Evolutionary conservation across 2,888 invertebrate genomes (phyloP).

Genomic region (Rosalia funebris): DNA sequence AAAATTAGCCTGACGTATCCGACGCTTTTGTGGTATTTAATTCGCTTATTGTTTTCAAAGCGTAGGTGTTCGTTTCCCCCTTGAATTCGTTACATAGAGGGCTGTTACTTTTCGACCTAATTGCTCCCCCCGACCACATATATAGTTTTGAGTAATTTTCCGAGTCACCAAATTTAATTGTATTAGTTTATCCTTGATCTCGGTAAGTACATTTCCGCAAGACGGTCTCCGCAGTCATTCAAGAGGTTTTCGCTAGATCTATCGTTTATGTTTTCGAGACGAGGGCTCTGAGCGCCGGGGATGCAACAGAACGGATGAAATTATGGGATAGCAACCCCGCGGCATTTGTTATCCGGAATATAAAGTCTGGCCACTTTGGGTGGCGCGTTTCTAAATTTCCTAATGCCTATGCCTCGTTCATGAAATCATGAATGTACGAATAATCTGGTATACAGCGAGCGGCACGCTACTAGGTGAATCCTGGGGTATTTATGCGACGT

Average conservation of each 20-base stretch:
- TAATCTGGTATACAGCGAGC: too few species aligned
- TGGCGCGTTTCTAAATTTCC: background rate
- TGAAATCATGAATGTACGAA: too few species aligned
- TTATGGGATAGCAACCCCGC: too few species aligned
- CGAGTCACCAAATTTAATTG: slow-evolving; percentile 12
- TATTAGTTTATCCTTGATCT: slow-evolving; percentile 14
- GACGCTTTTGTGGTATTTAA: background rate
- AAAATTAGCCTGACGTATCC: background rate
- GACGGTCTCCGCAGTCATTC: background rate
- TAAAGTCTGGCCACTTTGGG: slow-evolving; percentile 1
- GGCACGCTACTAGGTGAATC: too few species aligned
- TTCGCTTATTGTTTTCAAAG: background rate
- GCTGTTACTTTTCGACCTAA: too few species aligned
- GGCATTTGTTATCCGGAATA: background rate
- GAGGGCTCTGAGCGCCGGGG: background rate
- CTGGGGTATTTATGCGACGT: too few species aligned
- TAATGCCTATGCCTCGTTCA: too few species aligned
- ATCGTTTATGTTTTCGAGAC: slow-evolving; percentile 15
- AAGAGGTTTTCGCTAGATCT: slow-evolving; percentile 9
- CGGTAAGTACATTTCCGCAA: slow-evolving; percentile 15
- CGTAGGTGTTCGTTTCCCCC: too few species aligned
- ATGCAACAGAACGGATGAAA: too few species aligned
- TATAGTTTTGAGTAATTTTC: slow-evolving; percentile 28
- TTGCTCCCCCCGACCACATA: background rate
- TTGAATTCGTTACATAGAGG: too few species aligned